Conservation (phyloP, 2,888 invertebrate species). For the Gastrophysa polygoni region DNA sequence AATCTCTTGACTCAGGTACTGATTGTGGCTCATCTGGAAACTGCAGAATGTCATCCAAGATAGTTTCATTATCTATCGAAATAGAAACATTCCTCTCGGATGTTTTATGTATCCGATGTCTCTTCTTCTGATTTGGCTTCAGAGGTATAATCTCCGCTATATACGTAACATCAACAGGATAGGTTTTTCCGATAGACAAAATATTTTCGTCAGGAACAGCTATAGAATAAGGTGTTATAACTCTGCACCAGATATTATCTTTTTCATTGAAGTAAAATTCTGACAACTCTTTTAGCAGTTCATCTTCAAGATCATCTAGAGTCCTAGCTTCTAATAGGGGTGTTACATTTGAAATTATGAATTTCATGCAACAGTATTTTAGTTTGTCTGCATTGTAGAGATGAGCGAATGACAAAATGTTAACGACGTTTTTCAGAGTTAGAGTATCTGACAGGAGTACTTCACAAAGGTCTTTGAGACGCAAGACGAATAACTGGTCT, state of each 20-base stretch:
- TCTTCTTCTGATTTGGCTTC: slow-evolving; percentile 38
- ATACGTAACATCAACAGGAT: slow-evolving; percentile 60
- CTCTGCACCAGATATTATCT: slow-evolving; percentile 65
- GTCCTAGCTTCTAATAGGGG: slow-evolving; percentile 72
- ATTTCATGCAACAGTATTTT: slow-evolving; percentile 76
- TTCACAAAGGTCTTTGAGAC: slow-evolving; percentile 77
- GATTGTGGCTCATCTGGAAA: slow-evolving; percentile 38
- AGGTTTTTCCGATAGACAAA: slow-evolving; percentile 55
- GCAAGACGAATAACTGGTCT: slow-evolving; percentile 77
- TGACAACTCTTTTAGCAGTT: slow-evolving; percentile 68
- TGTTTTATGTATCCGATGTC: slow-evolving; percentile 33
- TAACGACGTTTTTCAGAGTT: slow-evolving; percentile 76
- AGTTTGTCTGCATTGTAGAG: slow-evolving; percentile 78
- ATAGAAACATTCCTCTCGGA: slow-evolving; percentile 25
- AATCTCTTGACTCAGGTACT: slow-evolving; percentile 10
- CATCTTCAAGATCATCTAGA: slow-evolving; percentile 68
- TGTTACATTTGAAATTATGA: slow-evolving; percentile 76
- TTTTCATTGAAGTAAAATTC: slow-evolving; percentile 70
- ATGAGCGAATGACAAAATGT: slow-evolving; percentile 76
- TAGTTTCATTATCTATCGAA: slow-evolving; percentile 20
- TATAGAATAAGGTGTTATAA: slow-evolving; percentile 72
- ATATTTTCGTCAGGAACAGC: slow-evolving; percentile 67
- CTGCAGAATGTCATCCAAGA: slow-evolving; percentile 31
- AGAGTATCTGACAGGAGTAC: slow-evolving; percentile 66
- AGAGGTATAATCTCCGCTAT: slow-evolving; percentile 48